A percentile compares a stretch with the other conserved stretches of the same genome.
Conservation (phyloP, 2,113 vertebrate species). For the Heterotis niloticus region DNA sequence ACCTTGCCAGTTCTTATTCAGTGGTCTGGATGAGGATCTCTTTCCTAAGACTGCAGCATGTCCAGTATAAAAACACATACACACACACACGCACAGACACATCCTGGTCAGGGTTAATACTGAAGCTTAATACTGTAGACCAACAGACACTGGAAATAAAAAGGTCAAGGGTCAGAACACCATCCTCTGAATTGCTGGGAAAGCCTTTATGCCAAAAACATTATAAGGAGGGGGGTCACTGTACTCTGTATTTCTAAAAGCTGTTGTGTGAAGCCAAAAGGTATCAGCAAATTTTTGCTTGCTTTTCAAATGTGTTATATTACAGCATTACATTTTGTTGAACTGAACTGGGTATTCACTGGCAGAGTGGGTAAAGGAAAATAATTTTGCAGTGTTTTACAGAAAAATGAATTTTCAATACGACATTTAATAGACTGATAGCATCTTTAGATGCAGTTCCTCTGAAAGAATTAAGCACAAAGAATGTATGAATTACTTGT, state of each 20-base stretch:
- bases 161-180: neutral
- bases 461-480: too few species aligned
- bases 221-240: neutral
- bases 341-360: too few species aligned
- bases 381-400: too few species aligned
- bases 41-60: neutral
- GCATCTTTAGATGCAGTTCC: too few species aligned
- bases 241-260: neutral
- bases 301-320: too few species aligned
- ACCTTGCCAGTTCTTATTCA: neutral
- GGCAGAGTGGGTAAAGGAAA: too few species aligned
- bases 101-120: neutral
- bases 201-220: neutral
- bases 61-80: too few species aligned
- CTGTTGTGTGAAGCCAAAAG: neutral
- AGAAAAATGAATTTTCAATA: too few species aligned
- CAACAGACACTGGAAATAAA: neutral
- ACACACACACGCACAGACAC: neutral
- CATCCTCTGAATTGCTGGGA: neutral
- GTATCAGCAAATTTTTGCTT: neutral
- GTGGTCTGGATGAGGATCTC: neutral
- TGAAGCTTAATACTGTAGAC: neutral
- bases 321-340: too few species aligned
- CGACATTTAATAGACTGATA: too few species aligned
- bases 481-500: too few species aligned